Percentiles rank a stretch among this genome's conserved stretches.
phyloP scores from a whole-genome alignment of 2,797 vertebrate genomes.

The Poeciliopsis gracilis region DNA sequence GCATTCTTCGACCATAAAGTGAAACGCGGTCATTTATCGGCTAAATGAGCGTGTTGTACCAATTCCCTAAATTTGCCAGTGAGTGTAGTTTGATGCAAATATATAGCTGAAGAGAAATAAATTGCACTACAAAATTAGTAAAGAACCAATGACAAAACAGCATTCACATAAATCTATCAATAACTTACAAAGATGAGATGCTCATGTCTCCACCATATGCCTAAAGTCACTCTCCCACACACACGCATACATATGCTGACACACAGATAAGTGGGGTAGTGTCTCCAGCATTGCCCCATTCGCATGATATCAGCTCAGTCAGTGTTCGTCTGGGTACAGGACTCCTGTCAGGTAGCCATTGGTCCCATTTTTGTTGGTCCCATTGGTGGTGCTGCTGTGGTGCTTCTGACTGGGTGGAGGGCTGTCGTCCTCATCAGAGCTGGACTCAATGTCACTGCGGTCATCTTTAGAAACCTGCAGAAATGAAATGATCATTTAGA shows the following conservation, averaged over 20 bases:
- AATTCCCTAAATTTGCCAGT: conserved; percentile 84
- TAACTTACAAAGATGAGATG: conserved; percentile 85
- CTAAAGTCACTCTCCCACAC: conserved; percentile 25
- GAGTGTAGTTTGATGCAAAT: conserved; percentile 84
- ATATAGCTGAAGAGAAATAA: conserved; percentile 70
- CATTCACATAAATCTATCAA: conserved; percentile 85
- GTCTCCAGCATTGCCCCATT: conserved; percentile 65
- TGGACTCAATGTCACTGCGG: conserved; percentile 95
- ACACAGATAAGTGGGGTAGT: conserved; percentile 61
- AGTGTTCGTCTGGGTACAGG: conserved; percentile 89
- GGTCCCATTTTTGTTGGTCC: conserved; percentile 89
- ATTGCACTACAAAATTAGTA: conserved; percentile 66
- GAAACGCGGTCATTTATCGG: conserved; percentile 84
- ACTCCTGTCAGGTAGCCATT: conserved; percentile 91
- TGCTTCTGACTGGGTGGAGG: conserved; percentile 81
- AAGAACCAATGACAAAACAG: conserved; percentile 64
- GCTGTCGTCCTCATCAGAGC: conserved; percentile 95
- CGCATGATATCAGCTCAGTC: conserved; percentile 67
- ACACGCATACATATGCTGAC: conserved; percentile 32
- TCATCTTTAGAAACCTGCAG: conserved; percentile 93
- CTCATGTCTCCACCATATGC: conserved; percentile 71
- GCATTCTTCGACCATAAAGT: conserved; percentile 89
- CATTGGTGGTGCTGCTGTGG: conserved; percentile 85
- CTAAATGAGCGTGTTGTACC: conserved; percentile 83
- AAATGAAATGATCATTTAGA: conserved; percentile 3